These are phyloP conservation scores for Agrypnia vestita DNA, from an alignment of 1,140 invertebrate genomes.

Conservation along the genomic window DNA sequence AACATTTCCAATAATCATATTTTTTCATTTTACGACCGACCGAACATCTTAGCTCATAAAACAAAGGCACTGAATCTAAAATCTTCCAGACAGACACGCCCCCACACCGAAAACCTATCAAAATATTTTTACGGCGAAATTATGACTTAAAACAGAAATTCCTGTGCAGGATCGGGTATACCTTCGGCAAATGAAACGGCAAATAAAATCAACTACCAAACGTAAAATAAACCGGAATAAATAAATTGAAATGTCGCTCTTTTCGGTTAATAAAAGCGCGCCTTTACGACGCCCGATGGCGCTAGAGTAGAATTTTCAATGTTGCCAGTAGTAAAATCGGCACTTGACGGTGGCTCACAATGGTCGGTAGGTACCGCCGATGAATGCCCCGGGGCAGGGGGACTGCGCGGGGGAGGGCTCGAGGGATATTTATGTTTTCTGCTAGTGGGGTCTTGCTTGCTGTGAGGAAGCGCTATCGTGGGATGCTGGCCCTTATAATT, in stretches of 20 bases:
- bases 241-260: conserved; percentile 30
- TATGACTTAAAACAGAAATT: no score
- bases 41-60: neutral
- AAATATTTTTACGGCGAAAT: no score
- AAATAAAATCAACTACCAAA: conserved; percentile 16
- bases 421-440: conserved; percentile 11
- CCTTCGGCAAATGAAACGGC: conserved; percentile 8
- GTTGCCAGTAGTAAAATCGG: conserved; percentile 34
- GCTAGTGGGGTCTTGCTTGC: neutral
- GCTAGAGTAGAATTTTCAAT: conserved; percentile 17
- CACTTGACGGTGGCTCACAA: conserved; percentile 1
- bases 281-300: conserved; percentile 26
- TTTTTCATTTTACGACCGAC: neutral
- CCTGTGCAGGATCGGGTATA: neutral
- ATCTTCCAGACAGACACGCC: neutral
- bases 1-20: neutral
- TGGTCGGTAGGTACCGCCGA: neutral
- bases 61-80: neutral
- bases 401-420: neutral
- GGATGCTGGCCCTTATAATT: no score
- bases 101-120: no score
- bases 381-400: neutral
- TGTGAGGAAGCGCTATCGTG: no score
- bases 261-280: conserved; percentile 25
- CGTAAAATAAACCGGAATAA: conserved; percentile 35